phyloP scores from a whole-genome alignment of 2,888 invertebrate species.

The Acanthosepion lycidas region DNA sequence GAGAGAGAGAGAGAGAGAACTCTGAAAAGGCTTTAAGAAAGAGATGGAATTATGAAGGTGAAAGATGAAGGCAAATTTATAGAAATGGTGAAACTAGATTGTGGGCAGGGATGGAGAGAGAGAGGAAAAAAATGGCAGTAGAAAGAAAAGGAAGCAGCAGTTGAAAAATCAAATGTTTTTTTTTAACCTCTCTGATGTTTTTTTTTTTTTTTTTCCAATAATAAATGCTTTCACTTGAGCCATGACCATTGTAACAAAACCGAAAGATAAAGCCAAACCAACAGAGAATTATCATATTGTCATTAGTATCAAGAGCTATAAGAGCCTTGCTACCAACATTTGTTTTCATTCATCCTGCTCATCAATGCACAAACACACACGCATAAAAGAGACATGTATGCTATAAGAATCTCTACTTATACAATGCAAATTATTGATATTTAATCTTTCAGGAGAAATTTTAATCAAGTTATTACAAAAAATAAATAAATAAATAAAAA shows the following conservation, averaged over 20 bases:
- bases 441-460: neutral
- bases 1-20: neutral
- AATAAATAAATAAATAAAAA: neutral
- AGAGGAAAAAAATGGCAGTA: neutral
- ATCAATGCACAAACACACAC: neutral
- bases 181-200: neutral
- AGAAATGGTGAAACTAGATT: neutral
- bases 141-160: neutral
- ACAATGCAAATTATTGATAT: neutral
- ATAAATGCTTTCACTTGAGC: neutral
- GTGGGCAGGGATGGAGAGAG: neutral
- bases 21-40: neutral
- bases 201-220: neutral
- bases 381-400: neutral
- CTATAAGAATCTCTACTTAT: neutral
- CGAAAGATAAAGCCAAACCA: neutral
- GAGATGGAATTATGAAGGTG: neutral
- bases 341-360: neutral
- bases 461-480: neutral
- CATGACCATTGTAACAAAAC: constrained; percentile 4
- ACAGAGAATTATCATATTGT: neutral
- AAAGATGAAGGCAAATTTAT: neutral
- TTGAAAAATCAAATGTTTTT: neutral
- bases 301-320: neutral
- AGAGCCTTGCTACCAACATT: neutral